These are phyloP conservation scores for Rhagoletis zephyria DNA, from an alignment of 1,140 invertebrate species.

Conservation along the genomic window DNA sequence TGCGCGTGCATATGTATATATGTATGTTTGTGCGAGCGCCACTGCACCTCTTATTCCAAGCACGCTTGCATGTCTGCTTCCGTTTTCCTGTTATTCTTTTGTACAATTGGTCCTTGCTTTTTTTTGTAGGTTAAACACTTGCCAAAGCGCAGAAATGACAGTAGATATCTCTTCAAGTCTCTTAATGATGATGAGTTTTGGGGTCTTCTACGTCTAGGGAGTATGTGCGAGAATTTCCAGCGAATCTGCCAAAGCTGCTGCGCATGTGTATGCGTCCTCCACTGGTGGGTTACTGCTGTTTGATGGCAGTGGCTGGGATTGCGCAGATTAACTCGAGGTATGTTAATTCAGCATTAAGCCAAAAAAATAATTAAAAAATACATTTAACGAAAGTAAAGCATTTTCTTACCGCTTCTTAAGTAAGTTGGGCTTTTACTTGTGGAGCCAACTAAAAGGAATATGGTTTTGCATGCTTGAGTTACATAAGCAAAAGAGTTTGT, in stretches of 20 bases:
- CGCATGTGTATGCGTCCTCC: background rate
- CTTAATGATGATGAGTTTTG: slow-evolving; percentile 52
- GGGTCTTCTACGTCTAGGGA: background rate
- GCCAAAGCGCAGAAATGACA: slow-evolving; percentile 17
- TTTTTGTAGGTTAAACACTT: slow-evolving; percentile 40
- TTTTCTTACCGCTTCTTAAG: background rate
- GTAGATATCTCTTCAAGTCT: slow-evolving; percentile 23
- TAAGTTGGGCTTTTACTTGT: background rate
- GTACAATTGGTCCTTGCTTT: background rate
- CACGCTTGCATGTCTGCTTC: slow-evolving; percentile 28
- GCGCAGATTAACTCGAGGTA: background rate
- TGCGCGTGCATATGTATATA: background rate
- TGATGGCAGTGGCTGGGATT: background rate
- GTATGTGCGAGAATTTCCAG: background rate
- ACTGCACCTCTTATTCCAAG: slow-evolving; percentile 8
- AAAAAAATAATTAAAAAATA: background rate
- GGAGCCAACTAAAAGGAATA: too few species aligned
- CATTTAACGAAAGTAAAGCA: background rate
- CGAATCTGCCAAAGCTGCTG: too few species aligned
- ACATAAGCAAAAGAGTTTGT: too few species aligned
- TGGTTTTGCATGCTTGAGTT: too few species aligned
- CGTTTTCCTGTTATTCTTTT: slow-evolving; percentile 14
- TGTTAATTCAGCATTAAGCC: background rate
- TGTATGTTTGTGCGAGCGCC: background rate
- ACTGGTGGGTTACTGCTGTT: background rate